Evolutionary conservation across 2,888 invertebrate genomes (phyloP).

Genomic region (Drosophila lutescens): DNA sequence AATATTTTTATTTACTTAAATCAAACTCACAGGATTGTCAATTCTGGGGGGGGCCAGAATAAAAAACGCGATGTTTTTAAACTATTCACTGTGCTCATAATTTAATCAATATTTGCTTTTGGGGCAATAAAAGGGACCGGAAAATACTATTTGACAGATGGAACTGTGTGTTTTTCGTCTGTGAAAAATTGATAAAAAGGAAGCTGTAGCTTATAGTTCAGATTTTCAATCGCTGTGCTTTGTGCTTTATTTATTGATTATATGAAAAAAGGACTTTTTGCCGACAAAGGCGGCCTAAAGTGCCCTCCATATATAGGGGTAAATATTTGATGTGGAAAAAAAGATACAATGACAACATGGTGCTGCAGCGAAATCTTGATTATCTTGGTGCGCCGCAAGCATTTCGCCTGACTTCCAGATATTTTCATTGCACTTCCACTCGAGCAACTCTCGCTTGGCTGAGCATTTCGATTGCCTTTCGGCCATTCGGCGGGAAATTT

Average conservation of each 20-base stretch:
- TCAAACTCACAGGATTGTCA: conserved; percentile 36
- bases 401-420: conserved; percentile 68
- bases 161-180: conserved; percentile 13
- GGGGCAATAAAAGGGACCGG: conserved; percentile 20
- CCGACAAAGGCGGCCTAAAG: conserved; percentile 19
- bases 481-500: conserved; percentile 40
- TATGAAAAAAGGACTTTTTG: conserved; percentile 16
- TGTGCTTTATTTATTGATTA: conserved; percentile 31
- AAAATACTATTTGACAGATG: conserved; percentile 33
- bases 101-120: conserved; percentile 49
- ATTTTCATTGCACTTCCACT: conserved; percentile 75
- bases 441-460: conserved; percentile 67
- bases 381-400: conserved; percentile 66
- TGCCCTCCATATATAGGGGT: conserved; percentile 28
- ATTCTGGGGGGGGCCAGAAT: conserved; percentile 1
- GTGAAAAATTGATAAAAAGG: conserved; percentile 6
- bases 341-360: conserved; percentile 25
- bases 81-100: conserved; percentile 40
- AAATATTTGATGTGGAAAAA: conserved; percentile 28
- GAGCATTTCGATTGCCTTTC: conserved; percentile 70
- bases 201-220: conserved; percentile 20
- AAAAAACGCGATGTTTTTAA: conserved; percentile 21
- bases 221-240: conserved; percentile 16
- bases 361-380: conserved; percentile 69
- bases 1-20: conserved; percentile 46